Percentiles rank a stretch among this genome's conserved stretches.
Evolutionary conservation across 1,140 invertebrate species (phyloP).

Genomic region (Akabosia matsudoensis): DNA sequence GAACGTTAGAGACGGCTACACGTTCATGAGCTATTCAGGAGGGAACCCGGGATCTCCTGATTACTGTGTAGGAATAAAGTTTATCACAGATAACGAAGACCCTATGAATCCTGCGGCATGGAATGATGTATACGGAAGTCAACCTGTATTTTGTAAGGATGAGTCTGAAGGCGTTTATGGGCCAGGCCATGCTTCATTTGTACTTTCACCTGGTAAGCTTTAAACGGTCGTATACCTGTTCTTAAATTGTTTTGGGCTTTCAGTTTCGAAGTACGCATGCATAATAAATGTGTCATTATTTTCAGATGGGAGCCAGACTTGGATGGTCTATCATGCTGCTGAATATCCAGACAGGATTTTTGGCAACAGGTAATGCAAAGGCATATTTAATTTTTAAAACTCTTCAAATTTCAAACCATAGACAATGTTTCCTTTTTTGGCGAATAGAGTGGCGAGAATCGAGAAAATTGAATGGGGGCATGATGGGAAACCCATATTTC

Average conservation of each 20-base stretch:
- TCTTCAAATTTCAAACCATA: too few species aligned
- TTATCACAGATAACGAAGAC: slow-evolving; percentile 31
- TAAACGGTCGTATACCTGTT: neutral
- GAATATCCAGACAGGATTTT: slow-evolving; percentile 13
- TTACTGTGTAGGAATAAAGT: slow-evolving; percentile 35
- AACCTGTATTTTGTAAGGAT: slow-evolving; percentile 35
- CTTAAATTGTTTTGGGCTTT: neutral
- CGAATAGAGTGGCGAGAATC: slow-evolving; percentile 27
- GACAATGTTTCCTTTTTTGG: too few species aligned
- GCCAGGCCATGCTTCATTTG: slow-evolving; percentile 37
- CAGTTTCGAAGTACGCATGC: neutral
- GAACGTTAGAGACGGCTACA: neutral
- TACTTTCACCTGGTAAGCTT: slow-evolving; percentile 29
- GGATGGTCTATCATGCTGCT: slow-evolving; percentile 42
- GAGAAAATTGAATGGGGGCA: slow-evolving; percentile 38
- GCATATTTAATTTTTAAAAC: too few species aligned
- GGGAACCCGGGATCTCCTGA: slow-evolving; percentile 12
- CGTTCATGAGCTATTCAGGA: neutral
- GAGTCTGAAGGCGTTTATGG: slow-evolving; percentile 30
- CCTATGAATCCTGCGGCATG: slow-evolving; percentile 25
- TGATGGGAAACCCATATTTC: slow-evolving; percentile 35
- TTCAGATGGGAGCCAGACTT: slow-evolving; percentile 26
- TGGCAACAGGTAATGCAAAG: too few species aligned
- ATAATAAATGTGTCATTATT: neutral
- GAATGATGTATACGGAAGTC: slow-evolving; percentile 24